Evolutionary conservation across 2,113 vertebrate genomes (phyloP).

Genomic region (Bombycilla garrulus): DNA sequence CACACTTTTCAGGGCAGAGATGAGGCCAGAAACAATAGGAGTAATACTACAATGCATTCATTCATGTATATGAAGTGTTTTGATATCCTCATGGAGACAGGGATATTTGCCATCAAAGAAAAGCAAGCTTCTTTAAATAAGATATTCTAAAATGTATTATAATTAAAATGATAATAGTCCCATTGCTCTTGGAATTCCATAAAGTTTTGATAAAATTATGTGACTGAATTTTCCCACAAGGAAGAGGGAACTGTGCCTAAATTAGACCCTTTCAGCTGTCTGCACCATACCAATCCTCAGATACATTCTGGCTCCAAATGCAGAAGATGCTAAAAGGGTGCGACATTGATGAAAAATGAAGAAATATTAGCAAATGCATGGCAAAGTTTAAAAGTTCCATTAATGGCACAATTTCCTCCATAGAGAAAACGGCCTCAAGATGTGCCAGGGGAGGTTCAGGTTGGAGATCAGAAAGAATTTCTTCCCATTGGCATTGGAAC

Average conservation of each 20-base stretch:
- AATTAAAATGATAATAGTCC: not conserved
- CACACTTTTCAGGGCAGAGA: not conserved
- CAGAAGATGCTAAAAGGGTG: not conserved
- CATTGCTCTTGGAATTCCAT: not conserved
- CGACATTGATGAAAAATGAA: not conserved
- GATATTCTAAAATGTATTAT: not conserved
- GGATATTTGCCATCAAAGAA: not conserved
- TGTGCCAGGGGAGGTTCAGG: not conserved
- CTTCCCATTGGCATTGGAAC: not conserved
- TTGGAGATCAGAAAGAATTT: not conserved
- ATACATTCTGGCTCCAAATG: not conserved
- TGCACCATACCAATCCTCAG: not conserved
- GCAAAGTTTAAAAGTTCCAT: not conserved
- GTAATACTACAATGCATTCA: not conserved
- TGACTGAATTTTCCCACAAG: not conserved
- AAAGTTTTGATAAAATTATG: not conserved
- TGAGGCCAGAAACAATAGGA: not conserved
- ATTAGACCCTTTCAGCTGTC: not conserved
- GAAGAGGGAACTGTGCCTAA: not conserved
- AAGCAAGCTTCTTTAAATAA: not conserved
- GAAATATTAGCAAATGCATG: not conserved
- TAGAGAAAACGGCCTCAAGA: not conserved
- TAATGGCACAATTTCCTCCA: not conserved
- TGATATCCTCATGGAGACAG: not conserved
- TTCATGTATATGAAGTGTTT: not conserved